A percentile compares a stretch with the other conserved stretches of the same genome.
Evolutionary conservation across 2,113 vertebrate genomes (phyloP).

Genomic region (Silurus meridionalis): DNA sequence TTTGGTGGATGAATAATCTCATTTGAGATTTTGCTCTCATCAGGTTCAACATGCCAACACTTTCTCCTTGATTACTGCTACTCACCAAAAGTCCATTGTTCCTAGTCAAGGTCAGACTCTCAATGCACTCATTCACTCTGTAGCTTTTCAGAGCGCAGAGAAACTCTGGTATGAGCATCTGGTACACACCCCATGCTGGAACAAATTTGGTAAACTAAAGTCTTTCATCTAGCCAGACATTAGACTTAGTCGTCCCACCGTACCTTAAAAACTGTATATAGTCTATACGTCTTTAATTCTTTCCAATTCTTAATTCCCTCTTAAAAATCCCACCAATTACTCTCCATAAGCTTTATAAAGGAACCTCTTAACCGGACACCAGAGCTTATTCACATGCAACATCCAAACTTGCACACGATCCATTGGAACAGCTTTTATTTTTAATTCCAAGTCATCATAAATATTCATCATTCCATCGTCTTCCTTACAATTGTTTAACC

Average conservation of each 20-base stretch:
- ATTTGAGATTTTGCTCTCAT: too few relatives aligned
- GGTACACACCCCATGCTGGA: background rate
- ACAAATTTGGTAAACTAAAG: too few relatives aligned
- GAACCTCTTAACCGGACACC: too few relatives aligned
- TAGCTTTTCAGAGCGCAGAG: background rate
- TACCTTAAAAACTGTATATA: too few relatives aligned
- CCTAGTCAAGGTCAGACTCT: background rate
- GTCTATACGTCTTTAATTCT: too few relatives aligned
- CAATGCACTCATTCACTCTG: background rate
- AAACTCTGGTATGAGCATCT: background rate
- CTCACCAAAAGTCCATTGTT: background rate
- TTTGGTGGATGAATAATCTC: too few relatives aligned
- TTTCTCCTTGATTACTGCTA: background rate
- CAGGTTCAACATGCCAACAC: background rate
- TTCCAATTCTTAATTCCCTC: too few relatives aligned
- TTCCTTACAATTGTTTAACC: too few relatives aligned
- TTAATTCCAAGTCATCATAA: background rate
- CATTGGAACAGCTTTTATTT: background rate
- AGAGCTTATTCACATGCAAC: background rate
- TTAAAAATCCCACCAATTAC: too few relatives aligned
- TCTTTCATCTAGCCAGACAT: too few relatives aligned
- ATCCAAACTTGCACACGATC: background rate
- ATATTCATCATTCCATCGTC: background rate
- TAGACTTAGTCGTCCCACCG: too few relatives aligned
- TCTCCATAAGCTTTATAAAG: too few relatives aligned